A percentile compares a stretch with the other conserved stretches of the same genome.
phyloP scores from a whole-genome alignment of 2,113 vertebrate genomes.

The Pachyramphus minor region DNA sequence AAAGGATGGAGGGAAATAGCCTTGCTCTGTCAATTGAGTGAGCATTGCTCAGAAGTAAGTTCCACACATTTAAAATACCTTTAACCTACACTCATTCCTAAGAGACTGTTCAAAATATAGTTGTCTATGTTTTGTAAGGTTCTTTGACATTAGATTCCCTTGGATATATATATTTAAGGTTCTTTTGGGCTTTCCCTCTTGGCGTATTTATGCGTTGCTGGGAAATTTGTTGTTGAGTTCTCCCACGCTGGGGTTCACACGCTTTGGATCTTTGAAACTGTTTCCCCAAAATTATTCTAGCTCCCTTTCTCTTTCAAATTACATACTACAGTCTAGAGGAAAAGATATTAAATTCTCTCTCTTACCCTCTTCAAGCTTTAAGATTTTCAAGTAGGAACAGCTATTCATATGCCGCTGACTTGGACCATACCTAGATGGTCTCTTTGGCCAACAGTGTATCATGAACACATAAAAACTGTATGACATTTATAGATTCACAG shows the following conservation, averaged over 20 bases:
- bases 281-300: neutral
- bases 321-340: neutral
- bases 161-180: neutral
- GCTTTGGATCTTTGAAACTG: neutral
- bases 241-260: rapidly evolving
- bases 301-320: neutral
- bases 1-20: neutral
- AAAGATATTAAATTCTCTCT: neutral
- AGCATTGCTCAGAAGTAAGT: neutral
- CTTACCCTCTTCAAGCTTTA: neutral
- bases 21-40: neutral
- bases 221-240: neutral
- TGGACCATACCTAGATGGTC: neutral
- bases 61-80: neutral
- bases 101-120: neutral
- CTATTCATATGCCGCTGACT: neutral
- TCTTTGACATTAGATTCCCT: neutral
- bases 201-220: neutral
- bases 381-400: neutral
- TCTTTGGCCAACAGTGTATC: neutral
- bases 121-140: neutral
- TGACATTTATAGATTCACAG: neutral
- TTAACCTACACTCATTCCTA: neutral
- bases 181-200: neutral
- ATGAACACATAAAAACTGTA: neutral